Evolutionary conservation across 2,797 vertebrate species (phyloP), one percentile per base, ranked within the genome.

Genomic region (Myripristis murdjan): DNA sequence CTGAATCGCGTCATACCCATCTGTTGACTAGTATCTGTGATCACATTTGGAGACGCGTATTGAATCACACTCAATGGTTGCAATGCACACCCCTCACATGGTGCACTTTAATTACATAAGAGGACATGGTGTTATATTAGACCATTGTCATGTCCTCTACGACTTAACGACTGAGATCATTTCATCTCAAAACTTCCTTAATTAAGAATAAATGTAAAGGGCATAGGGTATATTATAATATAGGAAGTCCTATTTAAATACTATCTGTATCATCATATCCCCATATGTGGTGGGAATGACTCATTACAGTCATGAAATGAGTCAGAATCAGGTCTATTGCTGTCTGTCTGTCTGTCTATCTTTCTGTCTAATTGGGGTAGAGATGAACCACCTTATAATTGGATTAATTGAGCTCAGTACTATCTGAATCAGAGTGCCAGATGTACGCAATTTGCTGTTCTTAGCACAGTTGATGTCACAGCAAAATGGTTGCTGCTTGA

Each of bases 401-500:
- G 56, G 65, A 88, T 79, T 75, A 86, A 87, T 77, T 78, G 48
- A 48, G 9, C 9, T 70, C 75, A 74, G 66, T 44, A 52, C 35
- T 44, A 39, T 56, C 44, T 74, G 73, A 86, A 64, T 84, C 74
- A 70, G 6, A 28, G 26, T 31, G 56, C 59, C 78, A 72, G 73
- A 77, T 87, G 73, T 73, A 54, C 58, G 43, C 47, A 67, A 58
- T 65, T 73, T 73, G 12, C 33, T 71, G 46, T 57, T 75, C 54
- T 79, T 18, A 56, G 37, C 24, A 47, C 35, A 18, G 22, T 15
- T 51, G 61, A 64, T 49, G 68, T 64, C 37, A 63, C n/a, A 52
- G 43, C 31, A n/a, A 39, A 66, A 55, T 46, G 3, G 7, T 16
- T 68, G 28, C 41, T 61, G 37, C 41, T 39, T 22, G 9, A 55